Percentiles rank a stretch among this genome's conserved stretches.
These are phyloP conservation scores for Regulus satrapa DNA, from an alignment of 2,113 vertebrate genomes.

Conservation along the genomic window DNA sequence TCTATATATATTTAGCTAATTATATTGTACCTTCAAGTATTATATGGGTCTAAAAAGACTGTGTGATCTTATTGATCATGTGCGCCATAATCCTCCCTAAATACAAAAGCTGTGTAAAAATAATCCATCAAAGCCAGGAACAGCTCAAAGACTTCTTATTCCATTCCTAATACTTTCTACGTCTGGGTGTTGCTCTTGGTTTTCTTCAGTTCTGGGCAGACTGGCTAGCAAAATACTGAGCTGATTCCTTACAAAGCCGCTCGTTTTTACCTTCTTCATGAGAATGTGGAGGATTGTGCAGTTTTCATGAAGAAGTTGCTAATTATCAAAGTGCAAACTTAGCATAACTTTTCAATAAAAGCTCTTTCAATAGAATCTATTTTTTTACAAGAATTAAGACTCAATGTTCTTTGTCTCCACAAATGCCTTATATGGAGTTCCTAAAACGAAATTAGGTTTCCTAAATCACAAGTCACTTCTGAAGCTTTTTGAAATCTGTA, in stretches of 20 bases:
- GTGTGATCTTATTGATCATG: constrained; percentile 26
- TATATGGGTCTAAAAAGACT: constrained; percentile 15
- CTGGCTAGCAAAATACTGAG: not conserved
- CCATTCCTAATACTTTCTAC: not conserved
- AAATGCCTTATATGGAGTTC: not conserved
- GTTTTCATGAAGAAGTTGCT: not conserved
- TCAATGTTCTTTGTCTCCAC: not conserved
- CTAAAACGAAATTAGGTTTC: not conserved
- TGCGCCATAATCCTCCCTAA: constrained; percentile 40
- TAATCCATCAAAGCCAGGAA: constrained; percentile 41
- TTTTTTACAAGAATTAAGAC: not conserved
- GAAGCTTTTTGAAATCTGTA: not conserved
- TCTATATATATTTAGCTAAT: not conserved
- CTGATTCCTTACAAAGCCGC: not conserved
- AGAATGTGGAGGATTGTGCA: not conserved
- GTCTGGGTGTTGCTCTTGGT: not conserved
- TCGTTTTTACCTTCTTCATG: fast-evolving
- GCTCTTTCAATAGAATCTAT: not conserved
- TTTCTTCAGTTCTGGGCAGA: not conserved
- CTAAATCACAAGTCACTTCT: not conserved
- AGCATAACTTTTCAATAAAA: not conserved
- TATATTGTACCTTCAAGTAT: not conserved
- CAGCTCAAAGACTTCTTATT: constrained; percentile 40
- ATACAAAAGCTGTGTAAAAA: constrained; percentile 54
- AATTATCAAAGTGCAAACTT: not conserved